phyloP scores from a whole-genome alignment of 1,140 invertebrate species.

The Bombus waltoni region DNA sequence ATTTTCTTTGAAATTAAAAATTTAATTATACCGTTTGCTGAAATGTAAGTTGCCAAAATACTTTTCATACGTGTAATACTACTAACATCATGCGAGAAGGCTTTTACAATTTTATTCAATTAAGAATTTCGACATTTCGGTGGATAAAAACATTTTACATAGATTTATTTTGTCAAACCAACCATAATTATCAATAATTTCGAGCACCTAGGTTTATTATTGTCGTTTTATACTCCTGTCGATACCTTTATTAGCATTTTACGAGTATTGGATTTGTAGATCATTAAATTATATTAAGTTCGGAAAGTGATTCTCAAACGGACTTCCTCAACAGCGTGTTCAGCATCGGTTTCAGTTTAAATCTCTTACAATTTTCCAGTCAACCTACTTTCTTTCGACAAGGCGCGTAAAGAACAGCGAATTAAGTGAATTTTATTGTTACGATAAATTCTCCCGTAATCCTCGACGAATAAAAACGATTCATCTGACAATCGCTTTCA shows the following conservation, averaged over 20 bases:
- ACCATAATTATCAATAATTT: background rate
- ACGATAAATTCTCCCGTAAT: background rate
- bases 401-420: background rate
- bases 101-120: background rate
- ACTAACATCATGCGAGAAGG: background rate
- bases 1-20: too few species aligned
- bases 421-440: background rate
- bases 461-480: too few species aligned
- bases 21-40: too few species aligned
- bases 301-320: conserved; percentile 20
- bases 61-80: too few species aligned
- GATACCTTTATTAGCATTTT: background rate
- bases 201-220: background rate
- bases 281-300: conserved; percentile 16
- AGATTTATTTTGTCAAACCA: background rate
- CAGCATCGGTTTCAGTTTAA: background rate
- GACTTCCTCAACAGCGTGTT: background rate
- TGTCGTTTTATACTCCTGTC: background rate
- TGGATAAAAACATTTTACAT: too few species aligned
- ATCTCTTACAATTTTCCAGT: background rate
- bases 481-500: too few species aligned
- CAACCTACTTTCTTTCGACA: conserved; percentile 23
- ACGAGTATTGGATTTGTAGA: background rate
- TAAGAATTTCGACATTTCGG: background rate
- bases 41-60: too few species aligned